Conservation (phyloP, 2,888 invertebrate species). For the Agriopis aurantiaria region DNA sequence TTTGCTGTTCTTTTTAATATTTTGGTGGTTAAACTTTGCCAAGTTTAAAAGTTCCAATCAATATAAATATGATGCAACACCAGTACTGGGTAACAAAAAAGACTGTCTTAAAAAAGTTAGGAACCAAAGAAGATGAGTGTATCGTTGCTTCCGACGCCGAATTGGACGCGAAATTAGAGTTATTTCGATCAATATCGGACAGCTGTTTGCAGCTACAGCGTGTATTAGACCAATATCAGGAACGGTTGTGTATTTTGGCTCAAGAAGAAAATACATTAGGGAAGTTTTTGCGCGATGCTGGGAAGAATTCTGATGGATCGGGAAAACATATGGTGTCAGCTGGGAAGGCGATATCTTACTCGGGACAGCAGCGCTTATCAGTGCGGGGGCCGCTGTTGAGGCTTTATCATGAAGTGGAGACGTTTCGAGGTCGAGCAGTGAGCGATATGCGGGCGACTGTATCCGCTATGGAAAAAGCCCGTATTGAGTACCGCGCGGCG, state of each 20-base stretch:
- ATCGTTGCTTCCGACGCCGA: conserved; percentile 98
- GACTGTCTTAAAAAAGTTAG: conserved; percentile 95
- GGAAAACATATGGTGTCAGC: conserved; percentile 86
- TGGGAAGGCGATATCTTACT: conserved; percentile 94
- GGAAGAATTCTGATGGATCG: conserved; percentile 96
- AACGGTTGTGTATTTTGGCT: conserved; percentile 95
- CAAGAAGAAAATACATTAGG: conserved; percentile 98
- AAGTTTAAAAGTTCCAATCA: conserved; percentile 16
- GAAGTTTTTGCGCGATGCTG: conserved; percentile 96
- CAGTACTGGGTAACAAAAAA: conserved; percentile 99
- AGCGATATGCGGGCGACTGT: conserved; percentile 97
- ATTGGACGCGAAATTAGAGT: conserved; percentile 97
- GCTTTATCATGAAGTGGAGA: conserved; percentile 98
- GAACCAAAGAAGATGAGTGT: conserved; percentile 98
- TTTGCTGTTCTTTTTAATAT: neutral
- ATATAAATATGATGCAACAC: conserved; percentile 91
- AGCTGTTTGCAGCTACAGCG: conserved; percentile 95
- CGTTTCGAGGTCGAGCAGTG: conserved; percentile 97
- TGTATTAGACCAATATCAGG: conserved; percentile 97
- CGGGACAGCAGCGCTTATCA: conserved; percentile 96
- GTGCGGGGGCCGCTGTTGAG: conserved; percentile 94
- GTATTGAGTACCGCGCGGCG: conserved; percentile 98
- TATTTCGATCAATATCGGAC: conserved; percentile 96
- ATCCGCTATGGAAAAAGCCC: conserved; percentile 96
- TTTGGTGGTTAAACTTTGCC: conserved; percentile 4